Conservation (phyloP, 2,888 invertebrate species). For the Thelaira solivaga region DNA sequence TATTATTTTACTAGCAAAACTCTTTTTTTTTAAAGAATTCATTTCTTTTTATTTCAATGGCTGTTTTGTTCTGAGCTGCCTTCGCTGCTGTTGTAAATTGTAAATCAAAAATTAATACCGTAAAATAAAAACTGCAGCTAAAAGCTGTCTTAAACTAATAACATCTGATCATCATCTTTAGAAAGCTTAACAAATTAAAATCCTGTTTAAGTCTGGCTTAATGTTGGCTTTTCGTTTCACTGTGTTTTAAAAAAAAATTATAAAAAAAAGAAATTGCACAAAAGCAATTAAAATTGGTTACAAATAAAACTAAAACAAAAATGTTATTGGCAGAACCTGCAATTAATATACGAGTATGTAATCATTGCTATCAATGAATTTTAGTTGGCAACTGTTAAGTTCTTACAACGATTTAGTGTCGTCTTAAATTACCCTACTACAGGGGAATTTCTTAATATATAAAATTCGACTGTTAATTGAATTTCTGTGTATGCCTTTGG, state of each 20-base stretch:
- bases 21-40: no score
- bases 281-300: constrained; percentile 41
- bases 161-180: constrained; percentile 42
- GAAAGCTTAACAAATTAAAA: constrained; percentile 60
- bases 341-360: no score
- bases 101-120: constrained; percentile 42
- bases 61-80: neutral
- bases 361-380: neutral
- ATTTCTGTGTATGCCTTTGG: neutral
- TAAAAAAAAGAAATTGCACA: no score
- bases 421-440: neutral
- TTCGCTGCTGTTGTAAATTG: constrained; percentile 19
- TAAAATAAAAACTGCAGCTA: constrained; percentile 50
- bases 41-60: no score
- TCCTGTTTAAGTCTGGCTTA: constrained; percentile 44
- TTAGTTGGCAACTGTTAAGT: neutral
- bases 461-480: neutral
- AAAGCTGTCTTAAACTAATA: constrained; percentile 44
- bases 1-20: no score
- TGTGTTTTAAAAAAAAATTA: neutral
- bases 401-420: neutral
- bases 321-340: neutral
- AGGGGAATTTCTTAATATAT: no score
- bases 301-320: constrained; percentile 32
- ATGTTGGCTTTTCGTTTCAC: constrained; percentile 24